Evolutionary conservation across 2,888 invertebrate genomes (phyloP).

Genomic region (Drosophila nigricruria): DNA sequence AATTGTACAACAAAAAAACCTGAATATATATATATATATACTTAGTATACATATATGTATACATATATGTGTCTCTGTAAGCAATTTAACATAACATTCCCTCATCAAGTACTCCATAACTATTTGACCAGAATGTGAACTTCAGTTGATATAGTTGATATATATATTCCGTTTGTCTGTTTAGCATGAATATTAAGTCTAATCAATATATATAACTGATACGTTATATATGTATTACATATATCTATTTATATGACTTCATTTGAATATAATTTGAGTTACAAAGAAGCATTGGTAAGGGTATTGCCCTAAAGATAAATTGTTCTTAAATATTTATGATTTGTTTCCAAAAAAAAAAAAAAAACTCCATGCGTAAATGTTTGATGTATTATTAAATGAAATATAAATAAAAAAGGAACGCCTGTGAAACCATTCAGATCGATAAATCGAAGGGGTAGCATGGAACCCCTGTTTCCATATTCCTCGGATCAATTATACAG

Average conservation of each 20-base stretch:
- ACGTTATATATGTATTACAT: background rate
- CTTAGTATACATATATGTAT: background rate
- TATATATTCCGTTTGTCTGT: background rate
- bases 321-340: slow-evolving; percentile 3
- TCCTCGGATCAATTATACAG: slow-evolving; percentile 86
- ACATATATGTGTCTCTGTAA: background rate
- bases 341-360: slow-evolving; percentile 6
- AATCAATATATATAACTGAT: background rate
- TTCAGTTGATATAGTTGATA: background rate
- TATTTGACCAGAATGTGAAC: background rate
- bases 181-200: background rate
- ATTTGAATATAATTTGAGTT: background rate
- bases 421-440: slow-evolving; percentile 86
- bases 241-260: background rate
- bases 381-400: slow-evolving; percentile 49
- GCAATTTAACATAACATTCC: background rate
- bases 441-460: slow-evolving; percentile 85
- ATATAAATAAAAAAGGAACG: slow-evolving; percentile 82
- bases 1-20: background rate
- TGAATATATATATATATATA: background rate
- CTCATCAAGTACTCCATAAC: background rate
- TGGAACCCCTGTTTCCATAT: slow-evolving; percentile 85
- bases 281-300: background rate
- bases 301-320: background rate
- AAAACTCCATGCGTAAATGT: slow-evolving; percentile 28